These are phyloP conservation scores for Cettia cetti DNA, from an alignment of 2,113 vertebrate genomes.

Conservation along the genomic window DNA sequence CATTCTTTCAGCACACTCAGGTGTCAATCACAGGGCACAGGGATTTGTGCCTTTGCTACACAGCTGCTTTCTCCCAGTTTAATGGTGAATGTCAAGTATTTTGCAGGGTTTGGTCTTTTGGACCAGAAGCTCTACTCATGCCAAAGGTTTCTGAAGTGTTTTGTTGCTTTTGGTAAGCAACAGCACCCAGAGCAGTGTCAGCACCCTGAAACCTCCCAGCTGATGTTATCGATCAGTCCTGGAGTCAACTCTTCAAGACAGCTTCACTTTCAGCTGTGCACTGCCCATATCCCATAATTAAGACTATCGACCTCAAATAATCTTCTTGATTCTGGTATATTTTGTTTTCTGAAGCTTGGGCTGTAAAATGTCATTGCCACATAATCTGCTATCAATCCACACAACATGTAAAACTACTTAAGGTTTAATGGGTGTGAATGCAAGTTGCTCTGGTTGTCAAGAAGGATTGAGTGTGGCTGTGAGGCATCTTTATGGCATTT, in stretches of 20 bases:
- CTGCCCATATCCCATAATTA: neutral
- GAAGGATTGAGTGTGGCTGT: neutral
- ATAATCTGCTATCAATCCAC: neutral
- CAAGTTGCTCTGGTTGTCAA: neutral
- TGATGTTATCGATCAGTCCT: rapidly evolving
- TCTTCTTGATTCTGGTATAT: neutral
- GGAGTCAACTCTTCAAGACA: neutral
- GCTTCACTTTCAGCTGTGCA: neutral
- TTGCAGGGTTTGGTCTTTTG: neutral
- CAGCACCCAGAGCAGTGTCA: neutral
- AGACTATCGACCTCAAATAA: neutral
- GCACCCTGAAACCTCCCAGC: neutral
- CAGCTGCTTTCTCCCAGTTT: neutral
- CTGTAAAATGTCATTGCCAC: neutral
- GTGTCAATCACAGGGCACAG: neutral
- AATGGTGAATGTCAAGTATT: neutral
- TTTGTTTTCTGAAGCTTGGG: neutral
- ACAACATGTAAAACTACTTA: neutral
- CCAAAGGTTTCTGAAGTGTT: neutral
- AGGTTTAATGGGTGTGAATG: neutral
- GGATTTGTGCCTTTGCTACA: rapidly evolving
- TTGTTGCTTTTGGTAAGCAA: neutral
- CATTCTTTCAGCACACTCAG: neutral
- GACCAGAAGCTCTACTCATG: neutral
- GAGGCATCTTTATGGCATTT: neutral